Base-by-base conservation (phyloP, 2,113 vertebrate genomes). In the Pelecanus crispus region DNA sequence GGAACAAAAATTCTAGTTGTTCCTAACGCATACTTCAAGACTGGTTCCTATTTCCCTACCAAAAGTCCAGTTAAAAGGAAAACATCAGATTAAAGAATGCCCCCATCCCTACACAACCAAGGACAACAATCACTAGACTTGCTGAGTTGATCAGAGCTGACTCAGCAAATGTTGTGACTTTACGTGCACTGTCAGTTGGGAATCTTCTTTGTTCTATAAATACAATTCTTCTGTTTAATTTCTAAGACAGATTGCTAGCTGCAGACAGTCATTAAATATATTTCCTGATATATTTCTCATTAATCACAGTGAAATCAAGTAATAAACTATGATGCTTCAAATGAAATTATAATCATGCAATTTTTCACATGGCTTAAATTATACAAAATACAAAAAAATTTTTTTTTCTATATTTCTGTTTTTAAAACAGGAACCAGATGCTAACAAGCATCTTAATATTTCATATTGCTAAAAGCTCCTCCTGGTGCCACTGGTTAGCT, bases 131-230 rank as follows among this genome's bases (percentile, higher is more conserved):
- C 83, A 44, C 61, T 92, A 87, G 84, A 52, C 83, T 89, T 95
- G 95, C 34, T 90, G 81, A 93, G 92, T 50, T 70, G 84, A 95
- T 65, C 62, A n/a, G 55, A 68, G 80, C 26, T 94, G 78, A 90
- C 53, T 96, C 92, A 94, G 78, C 59, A 94, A 93, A 90, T 58
- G 70, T 21, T 90, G 80, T 74, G 85, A 92, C 74, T 93, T 91
- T 50, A 81, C 82, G 67, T 78, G 50, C 75, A 86, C 53, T 72
- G 67, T 94, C 86, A 91, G 49, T 38, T 88, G 75, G 67, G 67
- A 91, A 95, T 94, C 52, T 95, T 89, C 53, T 94, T 91, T 49
- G 67, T 94, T 97, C 94, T 95, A 91, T 92, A 97, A 95, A 92
- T 56, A 75, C 34, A 91, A 78, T 88, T 96, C 81, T 92, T 81